Evolutionary conservation across 1,140 invertebrate genomes (phyloP).

Genomic region (Aphidius ervi): DNA sequence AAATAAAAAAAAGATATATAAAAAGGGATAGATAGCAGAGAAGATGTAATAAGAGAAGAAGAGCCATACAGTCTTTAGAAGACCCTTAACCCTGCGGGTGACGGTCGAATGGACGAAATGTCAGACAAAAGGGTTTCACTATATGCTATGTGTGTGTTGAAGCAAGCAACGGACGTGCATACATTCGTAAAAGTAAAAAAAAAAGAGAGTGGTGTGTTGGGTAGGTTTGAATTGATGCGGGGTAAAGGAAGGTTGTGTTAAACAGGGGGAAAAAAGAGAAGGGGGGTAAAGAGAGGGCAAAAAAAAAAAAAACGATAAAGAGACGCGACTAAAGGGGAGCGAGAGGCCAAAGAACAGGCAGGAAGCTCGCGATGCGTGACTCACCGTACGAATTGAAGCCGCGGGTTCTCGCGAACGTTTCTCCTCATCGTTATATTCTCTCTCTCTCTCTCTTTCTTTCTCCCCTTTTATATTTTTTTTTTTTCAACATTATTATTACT

Average conservation of each 20-base stretch:
- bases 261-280: not conserved
- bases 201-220: too few species aligned
- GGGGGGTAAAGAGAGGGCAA: not conserved
- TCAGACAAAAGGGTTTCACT: constrained; percentile 21
- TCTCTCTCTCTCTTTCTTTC: constrained; percentile 20
- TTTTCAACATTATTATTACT: constrained; percentile 10
- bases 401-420: constrained; percentile 41
- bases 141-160: too few species aligned
- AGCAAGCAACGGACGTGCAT: too few species aligned
- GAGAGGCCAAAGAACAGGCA: constrained; percentile 26
- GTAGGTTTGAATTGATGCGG: not conserved
- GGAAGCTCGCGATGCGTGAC: constrained; percentile 52
- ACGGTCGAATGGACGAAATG: constrained; percentile 39
- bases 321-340: constrained; percentile 17
- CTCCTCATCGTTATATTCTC: constrained; percentile 12
- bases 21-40: constrained; percentile 11
- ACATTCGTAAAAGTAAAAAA: too few species aligned
- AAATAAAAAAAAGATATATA: constrained; percentile 5
- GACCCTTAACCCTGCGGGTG: constrained; percentile 51
- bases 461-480: constrained; percentile 10
- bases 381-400: constrained; percentile 39
- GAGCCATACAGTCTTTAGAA: constrained; percentile 36
- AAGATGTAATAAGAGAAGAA: constrained; percentile 2
- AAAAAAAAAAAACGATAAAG: not conserved
- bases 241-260: not conserved